phyloP scores from a whole-genome alignment of 2,888 invertebrate species.

The Synergus laeviventris region DNA sequence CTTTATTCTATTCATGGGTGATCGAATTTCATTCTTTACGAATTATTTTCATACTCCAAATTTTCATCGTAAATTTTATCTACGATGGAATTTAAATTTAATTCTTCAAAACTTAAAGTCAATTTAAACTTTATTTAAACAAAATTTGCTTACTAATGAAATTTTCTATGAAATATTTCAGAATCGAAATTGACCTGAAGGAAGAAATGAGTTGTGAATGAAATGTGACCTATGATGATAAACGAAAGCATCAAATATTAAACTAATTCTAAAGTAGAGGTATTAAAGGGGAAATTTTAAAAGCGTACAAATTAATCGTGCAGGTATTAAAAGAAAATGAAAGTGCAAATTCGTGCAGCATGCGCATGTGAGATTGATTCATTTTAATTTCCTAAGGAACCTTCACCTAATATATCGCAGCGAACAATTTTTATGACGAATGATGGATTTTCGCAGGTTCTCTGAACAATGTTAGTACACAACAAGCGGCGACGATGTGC shows the following conservation, averaged over 20 bases:
- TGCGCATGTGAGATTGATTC: conserved; percentile 11
- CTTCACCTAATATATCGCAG: conserved; percentile 44
- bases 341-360: conserved; percentile 16
- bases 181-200: background rate
- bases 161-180: background rate
- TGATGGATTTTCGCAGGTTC: conserved; percentile 44
- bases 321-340: background rate
- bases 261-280: background rate
- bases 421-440: conserved; percentile 49
- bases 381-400: conserved; percentile 26
- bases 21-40: background rate
- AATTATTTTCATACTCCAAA: background rate
- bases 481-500: conserved; percentile 44
- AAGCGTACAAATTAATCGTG: conserved; percentile 9
- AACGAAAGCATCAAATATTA: background rate
- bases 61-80: background rate
- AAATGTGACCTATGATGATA: background rate
- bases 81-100: background rate
- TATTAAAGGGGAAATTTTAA: background rate
- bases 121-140: too few species aligned
- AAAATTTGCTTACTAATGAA: background rate
- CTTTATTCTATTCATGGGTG: background rate
- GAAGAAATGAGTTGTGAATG: background rate
- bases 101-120: too few species aligned
- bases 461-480: conserved; percentile 49